Base-by-base conservation (phyloP, 2,797 vertebrate genomes). In the Manis crassicaudata region DNA sequence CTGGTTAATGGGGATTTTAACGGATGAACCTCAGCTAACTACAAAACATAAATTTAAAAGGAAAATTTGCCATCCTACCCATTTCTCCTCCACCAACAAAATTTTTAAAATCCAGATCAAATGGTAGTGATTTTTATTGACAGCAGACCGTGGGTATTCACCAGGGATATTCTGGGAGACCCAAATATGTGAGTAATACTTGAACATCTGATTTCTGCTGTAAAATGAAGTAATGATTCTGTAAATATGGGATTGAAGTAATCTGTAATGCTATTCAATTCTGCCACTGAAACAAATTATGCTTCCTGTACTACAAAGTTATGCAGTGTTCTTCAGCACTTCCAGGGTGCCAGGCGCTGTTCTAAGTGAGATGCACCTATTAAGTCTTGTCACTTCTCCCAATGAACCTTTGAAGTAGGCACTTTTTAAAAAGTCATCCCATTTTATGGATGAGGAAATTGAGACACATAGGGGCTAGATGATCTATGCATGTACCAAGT, bases 361-460 rank as follows among this genome's bases (percentile, higher is more conserved):
- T 96, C 18, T 76, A 93, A 92, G 25, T 75, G 58, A 92, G 32
- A 73, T 70, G 25, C 56, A 70, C 43, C 1, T n/a, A 91, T 67
- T 91, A 94, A 86, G 10, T 56, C 20, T 43, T 56, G 75, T 67
- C 43, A 90, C 92, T 96, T 90, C 54, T 86, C 85, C 27, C n/a
- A 95, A 76, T 67, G 92, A 90, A 85, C 43, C 43, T 73, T 60
- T 95, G 81, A 93, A 80, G 14, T 35, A 68, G 12, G 40, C 25
- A 68, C 58, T 81, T 88, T 67, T 2, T 5, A 2, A 85, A 90
- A 92, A 52, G 40, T 6, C 3, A 70, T 88, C 37, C 11, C 58
- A 82, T 95, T 90, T 95, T 92, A 93, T 54, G 40, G 46, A 88
- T 88, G n/a, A 82, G 43, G 29, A 95, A 92, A 92, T 52, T 83